A percentile compares a stretch with the other conserved stretches of the same genome.
Evolutionary conservation across 2,888 invertebrate species (phyloP).

Genomic region (Eutolmus rufibarbis): DNA sequence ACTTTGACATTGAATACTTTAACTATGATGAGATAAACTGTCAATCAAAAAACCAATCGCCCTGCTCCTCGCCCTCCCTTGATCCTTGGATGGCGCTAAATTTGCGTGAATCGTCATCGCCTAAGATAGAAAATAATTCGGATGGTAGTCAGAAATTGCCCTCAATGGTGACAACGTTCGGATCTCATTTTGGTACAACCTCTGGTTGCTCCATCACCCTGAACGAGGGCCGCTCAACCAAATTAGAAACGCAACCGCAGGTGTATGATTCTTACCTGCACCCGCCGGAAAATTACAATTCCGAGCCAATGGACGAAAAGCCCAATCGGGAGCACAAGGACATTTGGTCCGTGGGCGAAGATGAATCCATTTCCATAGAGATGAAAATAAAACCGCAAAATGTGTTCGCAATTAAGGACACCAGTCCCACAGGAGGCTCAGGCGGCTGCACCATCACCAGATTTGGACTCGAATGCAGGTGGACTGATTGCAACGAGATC

Average conservation of each 20-base stretch:
- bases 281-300: constrained; percentile 56
- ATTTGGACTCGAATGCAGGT: constrained; percentile 69
- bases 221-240: neutral
- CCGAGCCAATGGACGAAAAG: constrained; percentile 50
- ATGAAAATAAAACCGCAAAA: constrained; percentile 29
- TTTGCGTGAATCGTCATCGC: constrained; percentile 52
- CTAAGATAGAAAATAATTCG: constrained; percentile 44
- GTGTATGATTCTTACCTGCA: constrained; percentile 52
- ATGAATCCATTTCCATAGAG: constrained; percentile 42
- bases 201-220: too few relatives aligned
- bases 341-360: constrained; percentile 61
- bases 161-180: constrained; percentile 60
- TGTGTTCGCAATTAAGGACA: neutral
- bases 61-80: constrained; percentile 61
- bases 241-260: neutral
- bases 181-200: constrained; percentile 43
- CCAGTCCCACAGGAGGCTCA: neutral
- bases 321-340: constrained; percentile 62
- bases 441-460: neutral
- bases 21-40: constrained; percentile 64
- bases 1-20: constrained; percentile 61
- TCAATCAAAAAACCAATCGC: constrained; percentile 63
- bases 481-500: constrained; percentile 84
- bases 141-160: constrained; percentile 53
- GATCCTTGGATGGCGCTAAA: constrained; percentile 62